Evolutionary conservation across 2,888 invertebrate species (phyloP).

Genomic region (Brachylomia viminalis): DNA sequence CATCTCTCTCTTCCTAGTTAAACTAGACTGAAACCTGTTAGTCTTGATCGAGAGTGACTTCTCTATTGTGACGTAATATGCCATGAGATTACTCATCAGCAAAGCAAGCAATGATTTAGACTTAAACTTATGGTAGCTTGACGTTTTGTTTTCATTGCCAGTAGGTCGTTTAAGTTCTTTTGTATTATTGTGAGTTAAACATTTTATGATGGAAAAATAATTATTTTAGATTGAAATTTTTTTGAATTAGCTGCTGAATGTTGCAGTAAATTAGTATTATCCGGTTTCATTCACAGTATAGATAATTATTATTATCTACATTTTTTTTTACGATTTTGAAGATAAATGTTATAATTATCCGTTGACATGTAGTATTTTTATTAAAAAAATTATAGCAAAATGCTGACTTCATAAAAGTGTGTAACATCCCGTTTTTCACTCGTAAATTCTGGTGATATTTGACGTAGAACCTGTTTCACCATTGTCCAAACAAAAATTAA

Average conservation of each 20-base stretch:
- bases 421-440: conserved; percentile 69
- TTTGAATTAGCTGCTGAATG: conserved; percentile 3
- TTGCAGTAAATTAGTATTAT: conserved; percentile 11
- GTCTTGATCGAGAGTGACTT: conserved; percentile 66
- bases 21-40: conserved; percentile 71
- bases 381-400: conserved; percentile 59
- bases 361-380: neutral
- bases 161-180: neutral
- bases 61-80: conserved; percentile 79
- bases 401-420: conserved; percentile 88
- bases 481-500: conserved; percentile 58
- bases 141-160: conserved; percentile 33
- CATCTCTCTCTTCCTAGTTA: conserved; percentile 76
- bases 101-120: conserved; percentile 33
- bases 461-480: conserved; percentile 66
- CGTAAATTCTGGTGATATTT: conserved; percentile 30
- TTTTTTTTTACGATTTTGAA: neutral
- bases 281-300: conserved; percentile 1
- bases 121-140: conserved; percentile 5
- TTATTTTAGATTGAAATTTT: conserved; percentile 5
- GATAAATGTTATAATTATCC: neutral
- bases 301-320: neutral
- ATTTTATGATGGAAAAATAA: neutral
- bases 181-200: neutral
- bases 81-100: conserved; percentile 48